Conservation (phyloP, 2,113 vertebrate genomes). For the Megaptera novaeangliae region DNA sequence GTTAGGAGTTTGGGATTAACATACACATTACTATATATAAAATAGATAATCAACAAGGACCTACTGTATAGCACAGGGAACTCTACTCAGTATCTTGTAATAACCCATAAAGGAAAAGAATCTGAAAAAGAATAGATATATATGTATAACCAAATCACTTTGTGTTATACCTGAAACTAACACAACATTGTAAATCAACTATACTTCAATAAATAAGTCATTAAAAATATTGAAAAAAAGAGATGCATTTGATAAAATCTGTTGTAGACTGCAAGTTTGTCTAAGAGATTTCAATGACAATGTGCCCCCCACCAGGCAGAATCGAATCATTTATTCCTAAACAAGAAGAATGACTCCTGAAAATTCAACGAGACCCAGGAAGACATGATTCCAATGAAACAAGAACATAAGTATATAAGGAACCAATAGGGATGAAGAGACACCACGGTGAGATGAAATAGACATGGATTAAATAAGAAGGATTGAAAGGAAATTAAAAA, state of each 20-base stretch:
- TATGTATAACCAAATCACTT: neutral
- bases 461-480: neutral
- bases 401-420: neutral
- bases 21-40: neutral
- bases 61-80: neutral
- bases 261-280: neutral
- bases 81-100: neutral
- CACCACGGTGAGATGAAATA: neutral
- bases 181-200: neutral
- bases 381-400: neutral
- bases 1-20: neutral
- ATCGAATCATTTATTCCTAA: neutral
- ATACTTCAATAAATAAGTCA: neutral
- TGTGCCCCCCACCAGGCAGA: neutral
- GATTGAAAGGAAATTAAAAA: neutral
- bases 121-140: neutral
- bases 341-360: neutral
- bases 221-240: no score
- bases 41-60: neutral
- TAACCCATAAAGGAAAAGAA: neutral
- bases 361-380: neutral
- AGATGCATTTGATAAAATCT: neutral
- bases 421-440: neutral
- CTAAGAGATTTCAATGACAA: neutral
- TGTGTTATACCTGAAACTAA: neutral